Base-by-base conservation (phyloP, 2,113 vertebrate genomes). In the Mohoua ochrocephala region DNA sequence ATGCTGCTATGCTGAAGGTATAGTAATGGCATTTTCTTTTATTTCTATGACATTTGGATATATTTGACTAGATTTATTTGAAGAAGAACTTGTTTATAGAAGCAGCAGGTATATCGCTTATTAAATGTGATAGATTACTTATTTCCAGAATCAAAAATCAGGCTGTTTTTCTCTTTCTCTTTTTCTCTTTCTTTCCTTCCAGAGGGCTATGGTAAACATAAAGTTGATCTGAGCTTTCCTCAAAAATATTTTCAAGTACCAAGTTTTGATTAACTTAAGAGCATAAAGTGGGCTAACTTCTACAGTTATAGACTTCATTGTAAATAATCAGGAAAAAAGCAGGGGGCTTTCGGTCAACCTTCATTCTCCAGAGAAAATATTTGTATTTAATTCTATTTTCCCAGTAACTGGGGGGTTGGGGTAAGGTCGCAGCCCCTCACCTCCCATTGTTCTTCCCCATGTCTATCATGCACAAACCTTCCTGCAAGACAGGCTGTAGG, bases 1-100 rank as follows among this genome's bases (percentile, higher is more conserved):
- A 93, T 95, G 89, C 95, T 96, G 92, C 85, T 93, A 87, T 80
- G 91, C 91, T 93, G 91, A 97, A 97, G 94, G 94, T 95, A 97
- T 92, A 93, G 92, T 96, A 96, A 94, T 56, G 64, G 59, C 41
- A 74, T 87, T 95, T 96, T 95, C 75, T 90, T 92, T 70, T 65
- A 61, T 69, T 92, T 86, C 57, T 79, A 9, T 78, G 90, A 56
- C 9, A 22, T 73, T 83, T 92, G 54, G 54, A 69, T 91, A 87
- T 54, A 31, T 69, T 59, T 87, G 79, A 60, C 53, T 84, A 76
- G 67, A 91, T 93, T 77, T 65, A 90, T 76, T 91, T 96, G 74
- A 96, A 65, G 56, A 71, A 74, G 39, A 79, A 76, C 23, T 91
- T 94, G 61, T 91, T 59, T 88, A 49, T 73, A 93, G 85, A 93